These are phyloP conservation scores for Phasia obesa DNA, from an alignment of 2,888 invertebrate species.

Conservation along the genomic window DNA sequence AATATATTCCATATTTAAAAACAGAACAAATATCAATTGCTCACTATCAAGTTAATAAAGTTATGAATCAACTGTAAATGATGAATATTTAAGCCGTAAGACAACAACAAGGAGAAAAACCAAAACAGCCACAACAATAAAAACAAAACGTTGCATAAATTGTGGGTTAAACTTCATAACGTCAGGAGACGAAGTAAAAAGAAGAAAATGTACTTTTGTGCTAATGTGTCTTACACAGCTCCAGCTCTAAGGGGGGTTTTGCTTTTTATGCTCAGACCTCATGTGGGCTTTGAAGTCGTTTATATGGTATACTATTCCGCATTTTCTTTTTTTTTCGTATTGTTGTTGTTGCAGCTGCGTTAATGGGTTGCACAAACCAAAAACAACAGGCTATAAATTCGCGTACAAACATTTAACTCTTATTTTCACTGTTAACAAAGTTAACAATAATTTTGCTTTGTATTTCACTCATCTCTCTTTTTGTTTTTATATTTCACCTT, in stretches of 20 bases:
- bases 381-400: conserved; percentile 54
- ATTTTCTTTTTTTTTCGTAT: conserved; percentile 2
- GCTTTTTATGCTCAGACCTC: conserved; percentile 49
- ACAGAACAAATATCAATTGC: conserved; percentile 66
- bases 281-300: conserved; percentile 52
- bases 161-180: conserved; percentile 28
- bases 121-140: conserved; percentile 8
- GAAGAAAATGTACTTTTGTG: conserved; percentile 56
- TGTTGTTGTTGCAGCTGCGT: conserved; percentile 45
- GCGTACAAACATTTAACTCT: conserved; percentile 51
- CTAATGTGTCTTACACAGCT: conserved; percentile 69
- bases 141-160: conserved; percentile 46
- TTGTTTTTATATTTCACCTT: conserved; percentile 29
- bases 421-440: conserved; percentile 67
- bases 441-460: conserved; percentile 68
- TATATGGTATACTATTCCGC: not conserved
- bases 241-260: conserved; percentile 55
- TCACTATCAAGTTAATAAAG: conserved; percentile 67
- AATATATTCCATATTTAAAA: conserved; percentile 26
- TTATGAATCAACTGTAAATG: conserved; percentile 69
- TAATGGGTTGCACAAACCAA: conserved; percentile 60
- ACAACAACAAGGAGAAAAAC: conserved; percentile 18
- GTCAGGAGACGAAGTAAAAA: conserved; percentile 27
- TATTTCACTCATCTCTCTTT: conserved; percentile 66
- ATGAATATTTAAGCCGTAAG: conserved; percentile 64